Evolutionary conservation across 2,797 vertebrate genomes (phyloP).

Genomic region (Borostomias antarcticus): DNA sequence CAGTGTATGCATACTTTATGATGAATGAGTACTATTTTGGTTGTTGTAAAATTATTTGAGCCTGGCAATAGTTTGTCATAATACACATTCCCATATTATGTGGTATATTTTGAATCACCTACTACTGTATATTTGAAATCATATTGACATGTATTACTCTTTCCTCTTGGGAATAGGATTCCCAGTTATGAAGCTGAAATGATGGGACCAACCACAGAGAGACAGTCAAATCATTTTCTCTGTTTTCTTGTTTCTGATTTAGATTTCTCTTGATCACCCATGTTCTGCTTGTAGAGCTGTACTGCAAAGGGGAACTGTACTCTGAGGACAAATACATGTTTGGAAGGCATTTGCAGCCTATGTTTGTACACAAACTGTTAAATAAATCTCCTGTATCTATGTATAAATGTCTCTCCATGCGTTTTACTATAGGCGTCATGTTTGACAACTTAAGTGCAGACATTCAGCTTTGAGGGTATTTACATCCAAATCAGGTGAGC

Average conservation of each 20-base stretch:
- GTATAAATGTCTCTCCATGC: constrained; percentile 28
- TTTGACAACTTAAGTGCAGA: no score
- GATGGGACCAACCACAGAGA: constrained; percentile 51
- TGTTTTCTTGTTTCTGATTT: constrained; percentile 45
- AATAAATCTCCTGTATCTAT: constrained; percentile 86
- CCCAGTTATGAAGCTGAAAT: constrained; percentile 36
- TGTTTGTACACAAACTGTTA: constrained; percentile 89
- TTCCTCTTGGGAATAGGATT: constrained; percentile 43
- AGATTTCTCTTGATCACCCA: constrained; percentile 60
- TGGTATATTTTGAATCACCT: constrained; percentile 30
- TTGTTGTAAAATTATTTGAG: constrained; percentile 39
- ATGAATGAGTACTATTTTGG: constrained; percentile 35
- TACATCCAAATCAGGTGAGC: no score
- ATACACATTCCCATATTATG: constrained; percentile 32
- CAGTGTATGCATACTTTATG: constrained; percentile 16
- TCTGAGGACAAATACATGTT: constrained; percentile 72
- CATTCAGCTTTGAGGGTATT: no score
- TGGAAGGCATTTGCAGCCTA: constrained; percentile 83
- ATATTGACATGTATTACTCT: constrained; percentile 35
- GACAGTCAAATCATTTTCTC: constrained; percentile 49
- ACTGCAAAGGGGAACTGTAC: constrained; percentile 80
- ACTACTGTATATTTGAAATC: constrained; percentile 43
- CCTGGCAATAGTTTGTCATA: constrained; percentile 38
- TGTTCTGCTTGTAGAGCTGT: constrained; percentile 79
- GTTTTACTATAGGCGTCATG: no score